Conservation (phyloP, 2,888 invertebrate species). For the Heterodera filipjevi region DNA sequence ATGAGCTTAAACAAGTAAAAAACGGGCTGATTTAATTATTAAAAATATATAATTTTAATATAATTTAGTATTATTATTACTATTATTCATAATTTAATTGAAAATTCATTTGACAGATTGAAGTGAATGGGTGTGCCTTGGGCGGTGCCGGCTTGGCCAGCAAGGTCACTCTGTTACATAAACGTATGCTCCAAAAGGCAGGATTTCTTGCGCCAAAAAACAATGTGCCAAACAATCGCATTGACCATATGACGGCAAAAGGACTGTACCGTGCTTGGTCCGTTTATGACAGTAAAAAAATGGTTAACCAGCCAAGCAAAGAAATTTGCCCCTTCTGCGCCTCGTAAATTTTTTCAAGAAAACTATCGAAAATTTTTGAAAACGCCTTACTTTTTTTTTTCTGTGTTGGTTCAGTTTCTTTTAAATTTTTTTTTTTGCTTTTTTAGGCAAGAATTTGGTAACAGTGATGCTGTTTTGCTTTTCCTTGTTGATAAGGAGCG, state of each 20-base stretch:
- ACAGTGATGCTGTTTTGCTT: constrained; percentile 67
- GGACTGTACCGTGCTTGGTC: constrained; percentile 84
- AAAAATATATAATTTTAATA: too few species aligned
- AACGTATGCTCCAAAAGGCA: background rate
- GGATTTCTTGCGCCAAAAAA: background rate
- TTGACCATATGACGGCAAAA: constrained; percentile 78
- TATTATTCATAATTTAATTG: background rate
- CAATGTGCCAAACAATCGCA: constrained; percentile 79
- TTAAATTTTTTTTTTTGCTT: background rate
- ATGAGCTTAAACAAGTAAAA: background rate
- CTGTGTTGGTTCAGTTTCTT: background rate
- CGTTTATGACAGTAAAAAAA: background rate
- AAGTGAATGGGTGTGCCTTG: background rate
- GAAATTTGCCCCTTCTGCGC: too few species aligned
- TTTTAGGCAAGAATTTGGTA: constrained; percentile 43
- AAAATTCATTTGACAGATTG: background rate
- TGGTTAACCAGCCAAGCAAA: too few species aligned
- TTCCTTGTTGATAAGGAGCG: background rate
- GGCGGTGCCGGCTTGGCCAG: background rate
- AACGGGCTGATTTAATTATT: background rate
- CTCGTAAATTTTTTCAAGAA: too few species aligned
- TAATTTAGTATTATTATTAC: too few species aligned
- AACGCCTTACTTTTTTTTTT: background rate
- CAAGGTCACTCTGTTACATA: background rate
- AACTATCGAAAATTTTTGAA: too few species aligned